Percentiles rank a stretch among this genome's conserved stretches.
Evolutionary conservation across 2,797 vertebrate genomes (phyloP).

Genomic region (Mastacembelus armatus): DNA sequence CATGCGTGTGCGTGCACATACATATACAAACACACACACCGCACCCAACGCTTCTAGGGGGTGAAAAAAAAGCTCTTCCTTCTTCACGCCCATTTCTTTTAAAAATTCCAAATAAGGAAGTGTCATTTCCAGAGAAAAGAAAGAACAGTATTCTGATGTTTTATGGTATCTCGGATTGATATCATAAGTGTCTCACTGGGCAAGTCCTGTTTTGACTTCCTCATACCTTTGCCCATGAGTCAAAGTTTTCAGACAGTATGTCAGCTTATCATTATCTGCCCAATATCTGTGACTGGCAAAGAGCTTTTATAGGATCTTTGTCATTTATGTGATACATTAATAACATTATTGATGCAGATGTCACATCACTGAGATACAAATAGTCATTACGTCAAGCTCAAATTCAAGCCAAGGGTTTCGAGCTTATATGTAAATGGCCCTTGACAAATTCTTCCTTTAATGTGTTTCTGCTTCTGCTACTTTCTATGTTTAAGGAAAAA

Average conservation of each 20-base stretch:
- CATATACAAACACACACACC: constrained; percentile 15
- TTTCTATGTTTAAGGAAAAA: constrained; percentile 3
- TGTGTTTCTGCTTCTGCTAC: constrained; percentile 11
- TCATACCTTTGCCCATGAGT: constrained; percentile 79
- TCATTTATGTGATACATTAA: constrained; percentile 41
- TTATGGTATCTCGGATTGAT: constrained; percentile 12
- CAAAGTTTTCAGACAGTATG: constrained; percentile 75
- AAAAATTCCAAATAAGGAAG: constrained; percentile 58
- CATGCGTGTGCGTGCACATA: constrained; percentile 5
- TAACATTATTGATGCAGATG: constrained; percentile 25
- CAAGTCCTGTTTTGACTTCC: constrained; percentile 68
- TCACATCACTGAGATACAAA: constrained; percentile 17
- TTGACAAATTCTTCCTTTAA: constrained; percentile 22
- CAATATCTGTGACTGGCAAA: constrained; percentile 37
- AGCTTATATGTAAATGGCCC: constrained; percentile 29
- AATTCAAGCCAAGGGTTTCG: constrained; percentile 8
- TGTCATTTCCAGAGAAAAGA: constrained; percentile 40
- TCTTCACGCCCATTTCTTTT: constrained; percentile 23
- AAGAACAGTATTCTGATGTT: constrained; percentile 22
- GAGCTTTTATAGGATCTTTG: constrained; percentile 30
- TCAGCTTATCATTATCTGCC: constrained; percentile 63
- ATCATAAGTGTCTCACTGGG: not conserved
- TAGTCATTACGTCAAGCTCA: constrained; percentile 6
- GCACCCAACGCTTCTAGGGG: constrained; percentile 29
- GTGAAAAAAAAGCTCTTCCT: constrained; percentile 9